Evolutionary conservation across 2,113 vertebrate genomes (phyloP).

Genomic region (Planiliza haematocheilus): DNA sequence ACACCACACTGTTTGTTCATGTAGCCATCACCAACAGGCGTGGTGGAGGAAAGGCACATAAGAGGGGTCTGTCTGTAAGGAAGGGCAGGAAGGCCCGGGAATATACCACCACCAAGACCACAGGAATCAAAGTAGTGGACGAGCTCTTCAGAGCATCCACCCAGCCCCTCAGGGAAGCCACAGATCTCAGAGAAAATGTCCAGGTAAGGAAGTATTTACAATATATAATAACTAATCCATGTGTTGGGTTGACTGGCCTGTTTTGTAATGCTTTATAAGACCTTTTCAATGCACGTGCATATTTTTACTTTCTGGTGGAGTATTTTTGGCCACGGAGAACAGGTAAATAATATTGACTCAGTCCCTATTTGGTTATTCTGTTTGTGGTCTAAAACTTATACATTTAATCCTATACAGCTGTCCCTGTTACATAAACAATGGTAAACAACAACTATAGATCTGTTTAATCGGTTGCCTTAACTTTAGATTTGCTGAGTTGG

Average conservation of each 20-base stretch:
- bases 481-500: too few relatives aligned
- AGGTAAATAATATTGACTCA: neutral
- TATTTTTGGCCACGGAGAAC: neutral
- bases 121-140: conserved; percentile 91
- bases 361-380: too few relatives aligned
- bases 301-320: neutral
- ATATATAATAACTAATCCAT: neutral
- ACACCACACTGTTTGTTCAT: conserved; percentile 91
- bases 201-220: conserved; percentile 86
- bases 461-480: too few relatives aligned
- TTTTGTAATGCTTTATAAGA: neutral
- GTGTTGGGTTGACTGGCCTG: neutral
- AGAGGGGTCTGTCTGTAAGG: conserved; percentile 89
- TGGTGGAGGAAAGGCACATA: conserved; percentile 90
- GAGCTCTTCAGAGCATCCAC: conserved; percentile 92
- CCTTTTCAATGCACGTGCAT: neutral
- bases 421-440: too few relatives aligned
- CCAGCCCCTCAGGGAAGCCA: conserved; percentile 91
- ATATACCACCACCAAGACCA: conserved; percentile 91
- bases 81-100: conserved; percentile 89
- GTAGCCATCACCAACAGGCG: conserved; percentile 92
- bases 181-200: conserved; percentile 92
- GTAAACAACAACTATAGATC: too few relatives aligned
- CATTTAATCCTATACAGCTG: too few relatives aligned
- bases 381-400: too few relatives aligned